phyloP scores from a whole-genome alignment of 2,113 vertebrate genomes.

The Upupa epops region DNA sequence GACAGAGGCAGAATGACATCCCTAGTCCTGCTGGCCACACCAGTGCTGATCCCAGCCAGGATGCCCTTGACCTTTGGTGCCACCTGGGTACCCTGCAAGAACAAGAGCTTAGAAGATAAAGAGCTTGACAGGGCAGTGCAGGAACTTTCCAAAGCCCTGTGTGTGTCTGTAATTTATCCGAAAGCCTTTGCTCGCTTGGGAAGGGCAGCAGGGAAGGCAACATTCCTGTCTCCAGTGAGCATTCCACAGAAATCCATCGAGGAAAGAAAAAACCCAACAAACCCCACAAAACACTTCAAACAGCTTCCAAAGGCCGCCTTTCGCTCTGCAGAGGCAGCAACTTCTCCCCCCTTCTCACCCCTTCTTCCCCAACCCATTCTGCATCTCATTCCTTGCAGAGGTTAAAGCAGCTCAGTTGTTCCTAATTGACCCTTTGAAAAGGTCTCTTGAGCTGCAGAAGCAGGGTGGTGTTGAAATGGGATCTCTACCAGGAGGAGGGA shows the following conservation, averaged over 20 bases:
- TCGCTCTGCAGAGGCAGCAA: not conserved
- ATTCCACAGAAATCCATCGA: conserved; percentile 47
- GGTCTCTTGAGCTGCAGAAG: not conserved
- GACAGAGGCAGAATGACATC: too few species aligned
- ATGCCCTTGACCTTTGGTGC: too few species aligned
- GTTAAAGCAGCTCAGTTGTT: not conserved
- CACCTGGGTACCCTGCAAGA: too few species aligned
- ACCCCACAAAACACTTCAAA: not conserved
- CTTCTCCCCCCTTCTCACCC: not conserved
- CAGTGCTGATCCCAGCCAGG: too few species aligned
- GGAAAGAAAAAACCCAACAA: not conserved
- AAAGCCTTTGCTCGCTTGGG: conserved; percentile 11
- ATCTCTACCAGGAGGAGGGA: not conserved
- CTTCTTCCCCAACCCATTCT: not conserved
- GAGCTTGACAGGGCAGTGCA: too few species aligned
- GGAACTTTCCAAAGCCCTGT: too few species aligned
- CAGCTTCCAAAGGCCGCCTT: not conserved
- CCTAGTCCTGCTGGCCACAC: too few species aligned
- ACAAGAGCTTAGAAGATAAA: too few species aligned
- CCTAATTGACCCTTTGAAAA: not conserved
- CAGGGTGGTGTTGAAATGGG: not conserved
- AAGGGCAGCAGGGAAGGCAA: conserved; percentile 49
- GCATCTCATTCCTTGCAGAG: not conserved
- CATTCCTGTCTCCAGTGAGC: conserved; percentile 59
- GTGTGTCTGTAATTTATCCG: not conserved